phyloP scores from a whole-genome alignment of 2,888 invertebrate genomes.

The Eristalis tenax region DNA sequence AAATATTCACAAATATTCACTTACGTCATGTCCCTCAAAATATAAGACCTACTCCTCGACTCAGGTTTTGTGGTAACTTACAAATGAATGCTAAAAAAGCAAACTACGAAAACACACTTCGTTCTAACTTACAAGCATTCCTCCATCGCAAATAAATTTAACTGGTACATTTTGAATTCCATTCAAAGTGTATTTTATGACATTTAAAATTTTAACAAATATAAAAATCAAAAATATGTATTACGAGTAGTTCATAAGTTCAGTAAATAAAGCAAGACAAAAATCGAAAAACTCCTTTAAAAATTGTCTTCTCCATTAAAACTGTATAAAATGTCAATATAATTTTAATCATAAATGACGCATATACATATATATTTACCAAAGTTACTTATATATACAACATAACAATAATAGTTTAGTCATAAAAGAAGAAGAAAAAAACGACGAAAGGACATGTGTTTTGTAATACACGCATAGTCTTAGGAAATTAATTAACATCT shows the following conservation, averaged over 20 bases:
- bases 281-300: background rate
- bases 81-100: too few species aligned
- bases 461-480: constrained; percentile 1
- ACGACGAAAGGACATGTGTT: constrained; percentile 9
- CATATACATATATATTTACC: constrained; percentile 24
- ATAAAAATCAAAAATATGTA: constrained; percentile 1
- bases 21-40: too few species aligned
- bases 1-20: background rate
- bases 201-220: background rate
- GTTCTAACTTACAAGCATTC: too few species aligned
- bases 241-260: constrained; percentile 16
- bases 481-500: constrained; percentile 29
- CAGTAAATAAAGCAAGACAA: background rate
- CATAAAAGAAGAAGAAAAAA: background rate
- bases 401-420: constrained; percentile 57
- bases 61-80: too few species aligned
- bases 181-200: background rate
- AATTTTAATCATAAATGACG: constrained; percentile 7
- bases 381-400: constrained; percentile 13
- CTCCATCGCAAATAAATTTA: too few species aligned
- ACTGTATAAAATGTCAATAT: constrained; percentile 39
- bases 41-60: too few species aligned
- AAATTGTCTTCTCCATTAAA: background rate
- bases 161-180: background rate
- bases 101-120: too few species aligned